Evolutionary conservation across 2,888 invertebrate species (phyloP).

Genomic region (Pyralis farinalis): DNA sequence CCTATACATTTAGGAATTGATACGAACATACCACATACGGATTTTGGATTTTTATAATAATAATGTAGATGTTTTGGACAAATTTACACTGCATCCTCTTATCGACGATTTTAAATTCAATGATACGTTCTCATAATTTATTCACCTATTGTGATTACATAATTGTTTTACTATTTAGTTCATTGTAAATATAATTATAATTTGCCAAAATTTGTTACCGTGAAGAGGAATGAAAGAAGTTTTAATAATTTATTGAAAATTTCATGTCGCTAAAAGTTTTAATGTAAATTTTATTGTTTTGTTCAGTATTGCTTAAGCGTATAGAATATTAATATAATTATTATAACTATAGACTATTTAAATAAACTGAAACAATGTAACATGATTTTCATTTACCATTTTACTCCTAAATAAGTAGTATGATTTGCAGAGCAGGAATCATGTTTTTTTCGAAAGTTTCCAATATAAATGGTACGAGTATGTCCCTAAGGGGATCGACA

Average conservation of each 20-base stretch:
- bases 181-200: conserved; percentile 67
- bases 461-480: too few species aligned
- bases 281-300: conserved; percentile 75
- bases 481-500: too few species aligned
- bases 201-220: conserved; percentile 63
- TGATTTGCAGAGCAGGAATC: too few species aligned
- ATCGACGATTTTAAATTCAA: conserved; percentile 14
- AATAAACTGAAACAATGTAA: conserved; percentile 39
- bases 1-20: conserved; percentile 44
- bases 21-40: conserved; percentile 19
- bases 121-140: conserved; percentile 21
- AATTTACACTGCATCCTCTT: conserved; percentile 40
- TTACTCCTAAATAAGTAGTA: not conserved
- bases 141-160: conserved; percentile 27
- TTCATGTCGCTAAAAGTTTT: conserved; percentile 52
- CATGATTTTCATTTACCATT: conserved; percentile 2
- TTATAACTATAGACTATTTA: conserved; percentile 61
- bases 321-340: conserved; percentile 67
- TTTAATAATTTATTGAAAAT: conserved; percentile 46
- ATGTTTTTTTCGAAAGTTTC: too few species aligned
- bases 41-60: conserved; percentile 22
- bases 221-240: conserved; percentile 28
- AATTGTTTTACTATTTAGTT: conserved; percentile 28
- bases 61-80: conserved; percentile 47
- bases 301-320: conserved; percentile 76